These are phyloP conservation scores for Mola mola DNA, from an alignment of 2,113 vertebrate genomes.

Conservation along the genomic window DNA sequence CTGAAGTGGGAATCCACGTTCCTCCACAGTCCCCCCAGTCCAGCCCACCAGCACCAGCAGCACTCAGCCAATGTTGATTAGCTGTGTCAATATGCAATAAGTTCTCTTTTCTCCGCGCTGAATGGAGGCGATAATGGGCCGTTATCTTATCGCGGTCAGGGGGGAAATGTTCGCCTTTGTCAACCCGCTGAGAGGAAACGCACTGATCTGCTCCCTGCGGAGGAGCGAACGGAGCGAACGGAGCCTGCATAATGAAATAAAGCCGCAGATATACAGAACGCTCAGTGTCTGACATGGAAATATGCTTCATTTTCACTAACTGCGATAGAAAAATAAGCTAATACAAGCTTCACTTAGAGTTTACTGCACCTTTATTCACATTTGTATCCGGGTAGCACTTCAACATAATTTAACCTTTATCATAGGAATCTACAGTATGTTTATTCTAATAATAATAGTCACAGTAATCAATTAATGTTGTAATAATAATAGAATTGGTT, in stretches of 20 bases:
- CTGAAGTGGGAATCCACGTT: constrained; percentile 65
- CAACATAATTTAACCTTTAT: too few species aligned
- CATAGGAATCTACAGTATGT: too few species aligned
- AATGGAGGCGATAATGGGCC: constrained; percentile 79
- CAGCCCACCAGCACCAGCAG: not conserved
- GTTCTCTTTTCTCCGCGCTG: constrained; percentile 46
- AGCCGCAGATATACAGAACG: constrained; percentile 6
- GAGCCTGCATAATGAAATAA: constrained; percentile 42
- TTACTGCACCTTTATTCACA: not conserved
- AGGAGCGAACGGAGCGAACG: constrained; percentile 47
- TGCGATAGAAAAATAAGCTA: not conserved
- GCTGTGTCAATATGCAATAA: constrained; percentile 69
- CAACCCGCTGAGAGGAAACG: constrained; percentile 82
- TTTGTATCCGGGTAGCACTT: too few species aligned
- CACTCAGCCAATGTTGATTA: constrained; percentile 66
- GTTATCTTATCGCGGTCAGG: constrained; percentile 71
- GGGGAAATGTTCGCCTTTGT: constrained; percentile 62
- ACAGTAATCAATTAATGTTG: too few species aligned
- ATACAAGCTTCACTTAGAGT: not conserved
- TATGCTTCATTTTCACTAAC: not conserved
- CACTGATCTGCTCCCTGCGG: constrained; percentile 86
- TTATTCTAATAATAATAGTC: too few species aligned
- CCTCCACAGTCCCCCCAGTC: constrained; percentile 22
- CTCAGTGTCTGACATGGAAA: constrained; percentile 23
- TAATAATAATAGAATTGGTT: too few species aligned